Conservation (phyloP, 2,113 vertebrate species). For the Porphyrio hochstetteri region DNA sequence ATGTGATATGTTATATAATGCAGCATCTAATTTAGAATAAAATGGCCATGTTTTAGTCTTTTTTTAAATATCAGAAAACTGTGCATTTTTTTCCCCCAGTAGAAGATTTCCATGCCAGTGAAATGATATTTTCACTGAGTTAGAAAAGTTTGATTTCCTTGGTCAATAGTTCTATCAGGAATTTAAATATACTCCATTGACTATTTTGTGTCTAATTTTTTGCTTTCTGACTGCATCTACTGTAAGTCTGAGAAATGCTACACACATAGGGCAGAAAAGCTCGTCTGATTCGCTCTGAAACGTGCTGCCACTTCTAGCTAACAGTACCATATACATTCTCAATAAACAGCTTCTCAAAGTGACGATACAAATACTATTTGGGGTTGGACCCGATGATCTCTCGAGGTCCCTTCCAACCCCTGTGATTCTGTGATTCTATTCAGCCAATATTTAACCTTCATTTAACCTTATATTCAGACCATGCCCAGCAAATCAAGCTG, state of each 20-base stretch:
- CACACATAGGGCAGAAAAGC: not conserved
- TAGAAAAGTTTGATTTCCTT: not conserved
- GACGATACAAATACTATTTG: not conserved
- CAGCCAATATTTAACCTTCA: conserved; percentile 10
- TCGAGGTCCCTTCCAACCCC: too few species aligned
- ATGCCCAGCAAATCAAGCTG: not conserved
- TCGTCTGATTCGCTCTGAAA: not conserved
- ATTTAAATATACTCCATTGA: not conserved
- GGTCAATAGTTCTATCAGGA: not conserved
- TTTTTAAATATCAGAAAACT: not conserved
- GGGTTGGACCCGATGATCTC: too few species aligned
- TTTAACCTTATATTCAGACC: not conserved
- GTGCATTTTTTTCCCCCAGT: accelerated
- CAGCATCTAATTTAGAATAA: not conserved
- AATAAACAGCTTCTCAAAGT: not conserved
- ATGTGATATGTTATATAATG: not conserved
- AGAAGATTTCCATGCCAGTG: not conserved
- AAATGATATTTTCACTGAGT: not conserved
- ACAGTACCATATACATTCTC: not conserved
- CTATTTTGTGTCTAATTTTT: not conserved
- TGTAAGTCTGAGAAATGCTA: not conserved
- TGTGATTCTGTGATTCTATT: too few species aligned
- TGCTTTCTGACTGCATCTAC: not conserved
- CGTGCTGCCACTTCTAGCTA: not conserved
- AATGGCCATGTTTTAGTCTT: not conserved